Evolutionary conservation across 2,888 invertebrate genomes (phyloP).

Genomic region (Leucophenga montana): DNA sequence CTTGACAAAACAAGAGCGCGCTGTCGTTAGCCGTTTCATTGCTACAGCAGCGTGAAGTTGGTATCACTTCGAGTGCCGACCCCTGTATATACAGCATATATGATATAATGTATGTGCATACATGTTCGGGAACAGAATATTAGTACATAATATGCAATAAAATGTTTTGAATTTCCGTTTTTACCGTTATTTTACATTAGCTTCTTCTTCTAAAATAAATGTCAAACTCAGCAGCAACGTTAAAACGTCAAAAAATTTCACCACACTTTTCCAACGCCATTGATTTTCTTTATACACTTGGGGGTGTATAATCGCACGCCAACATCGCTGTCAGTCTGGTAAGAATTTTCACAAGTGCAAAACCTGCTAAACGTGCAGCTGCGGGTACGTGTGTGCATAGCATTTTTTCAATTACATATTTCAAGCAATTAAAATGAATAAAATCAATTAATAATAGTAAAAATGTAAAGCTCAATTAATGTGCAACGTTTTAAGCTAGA

Average conservation of each 20-base stretch:
- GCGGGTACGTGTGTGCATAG: slow-evolving; percentile 23
- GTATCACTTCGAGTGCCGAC: too few relatives aligned
- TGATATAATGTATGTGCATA: too few relatives aligned
- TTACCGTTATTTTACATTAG: too few relatives aligned
- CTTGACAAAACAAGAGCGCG: too few relatives aligned
- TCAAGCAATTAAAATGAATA: neutral
- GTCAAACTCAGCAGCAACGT: neutral
- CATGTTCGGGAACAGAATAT: too few relatives aligned
- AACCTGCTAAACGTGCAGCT: slow-evolving; percentile 21
- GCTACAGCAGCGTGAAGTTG: too few relatives aligned
- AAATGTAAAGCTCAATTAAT: neutral
- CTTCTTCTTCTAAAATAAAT: neutral
- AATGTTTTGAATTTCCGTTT: too few relatives aligned
- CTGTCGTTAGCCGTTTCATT: too few relatives aligned
- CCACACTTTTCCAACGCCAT: slow-evolving; percentile 23
- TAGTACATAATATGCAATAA: too few relatives aligned
- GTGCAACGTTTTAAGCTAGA: neutral
- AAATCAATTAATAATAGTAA: neutral
- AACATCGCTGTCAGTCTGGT: slow-evolving; percentile 46
- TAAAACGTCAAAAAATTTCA: neutral
- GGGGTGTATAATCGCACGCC: slow-evolving; percentile 12
- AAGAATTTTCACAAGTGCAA: slow-evolving; percentile 66
- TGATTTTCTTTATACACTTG: slow-evolving; percentile 12
- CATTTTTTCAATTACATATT: slow-evolving; percentile 5
- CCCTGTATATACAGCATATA: too few relatives aligned